Evolutionary conservation across 2,888 invertebrate species (phyloP), one percentile per base, ranked within the genome.

Genomic region (Crocallis elinguaria): DNA sequence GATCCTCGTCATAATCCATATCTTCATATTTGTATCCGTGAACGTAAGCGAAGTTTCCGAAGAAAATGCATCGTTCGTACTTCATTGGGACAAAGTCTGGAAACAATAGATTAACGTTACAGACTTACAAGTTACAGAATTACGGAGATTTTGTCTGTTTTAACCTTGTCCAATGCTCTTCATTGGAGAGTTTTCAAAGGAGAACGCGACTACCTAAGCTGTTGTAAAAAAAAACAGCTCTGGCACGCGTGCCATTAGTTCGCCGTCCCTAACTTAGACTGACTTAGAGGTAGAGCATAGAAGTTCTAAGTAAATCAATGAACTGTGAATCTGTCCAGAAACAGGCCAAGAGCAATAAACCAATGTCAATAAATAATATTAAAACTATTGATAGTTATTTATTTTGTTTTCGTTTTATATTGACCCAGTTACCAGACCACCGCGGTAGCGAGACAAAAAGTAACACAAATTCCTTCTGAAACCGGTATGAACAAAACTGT

Each of bases 1-100:
- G 78, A 23, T 83, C 79, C 57, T 89, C 90, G 0, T 74, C 84
- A 17, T 90, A 89, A 49, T 90, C 90, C 9, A 69, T 33, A 42
- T 88, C 88, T 71, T 85, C 86, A 19, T 80, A 64, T 57, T 84
- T 88, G 41, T 66, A 73, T 7, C 90, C 90, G 57, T 90, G 88
- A 4, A 90, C 87, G 45, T 88, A 88, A 3, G 79, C 90, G 49
- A 90, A 90, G 63, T 90, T 90, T 0, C 90, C 88, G 48, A 88
- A 87, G 58, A 67, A 88, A 4, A 90, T 13, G 46, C 90, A 90
- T 21, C 83, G 71, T 1, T 87, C 84, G 52, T 87, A 89, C 11
- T 73, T 75, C 37, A 88, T 57, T 3, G 75, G 71, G 1, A 60
- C 5, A 53, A 84, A 89, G 8, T 71, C 89, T 88, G 72, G 25